Base-by-base conservation (phyloP, 2,113 vertebrate species). In the Oryzias javanicus region DNA sequence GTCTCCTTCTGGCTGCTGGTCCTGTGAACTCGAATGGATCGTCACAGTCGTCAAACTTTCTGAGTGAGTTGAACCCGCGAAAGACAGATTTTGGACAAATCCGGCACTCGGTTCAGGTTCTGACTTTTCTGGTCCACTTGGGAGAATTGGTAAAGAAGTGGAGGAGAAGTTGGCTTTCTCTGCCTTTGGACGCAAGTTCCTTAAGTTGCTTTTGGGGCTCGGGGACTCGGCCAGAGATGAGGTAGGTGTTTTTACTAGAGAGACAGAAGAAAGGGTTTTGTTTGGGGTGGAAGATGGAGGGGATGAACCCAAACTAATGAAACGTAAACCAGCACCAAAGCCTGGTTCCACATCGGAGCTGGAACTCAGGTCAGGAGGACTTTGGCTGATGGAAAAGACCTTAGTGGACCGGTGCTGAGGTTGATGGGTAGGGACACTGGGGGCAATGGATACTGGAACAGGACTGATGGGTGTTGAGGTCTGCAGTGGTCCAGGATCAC, bases 391-490 rank as follows among this genome's bases (percentile, higher is more conserved):
- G 20, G 59, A 42, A 56, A 69, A 61, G 46, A 18, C 60, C 61
- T 17, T 47, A 24, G 42, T 45, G 1, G 60, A 61, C 10, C 3
- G 8, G 12, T 35, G 35, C 60, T 14, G 1, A 7, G 24, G 3
- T 1, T 74, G 57, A 27, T 0, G 15, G 22, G 60, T 14, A 27
- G 51, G 29, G 60, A 10, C 4, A 13, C 20, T 16, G 24, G 61
- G 17, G 25, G 54, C 48, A 44, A 57, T 44, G 1, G 56, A 54
- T 52, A 60, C 64, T 42, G 57, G 42, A 10, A 74, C 42, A 0
- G 74, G 66, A 12, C 10, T 16, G 2, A 80, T 75, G 2, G 85
- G 85, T 48, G 83, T 87, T 18, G 81, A 87, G 22, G 84, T 87
- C 53, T 86, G 86, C 19, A 72, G 17, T 1, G 84, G 82, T 20